These are phyloP conservation scores for Phaethon lepturus DNA, from an alignment of 2,113 vertebrate genomes.

Conservation along the genomic window DNA sequence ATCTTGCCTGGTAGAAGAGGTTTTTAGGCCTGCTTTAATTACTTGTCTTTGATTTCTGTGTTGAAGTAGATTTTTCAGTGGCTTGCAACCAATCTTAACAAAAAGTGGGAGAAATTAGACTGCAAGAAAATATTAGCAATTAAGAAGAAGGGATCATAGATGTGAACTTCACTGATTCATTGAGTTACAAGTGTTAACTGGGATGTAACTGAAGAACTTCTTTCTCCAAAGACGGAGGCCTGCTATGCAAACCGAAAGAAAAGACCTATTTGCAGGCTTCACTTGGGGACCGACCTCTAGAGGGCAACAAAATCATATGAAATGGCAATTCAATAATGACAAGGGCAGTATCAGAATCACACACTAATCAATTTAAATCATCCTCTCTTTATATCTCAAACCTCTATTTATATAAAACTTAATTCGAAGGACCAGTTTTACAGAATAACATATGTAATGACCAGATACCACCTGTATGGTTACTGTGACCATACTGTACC, in stretches of 20 bases:
- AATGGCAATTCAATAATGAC: background rate
- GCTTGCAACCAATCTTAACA: background rate
- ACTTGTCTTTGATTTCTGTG: background rate
- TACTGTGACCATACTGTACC: background rate
- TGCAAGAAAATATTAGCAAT: background rate
- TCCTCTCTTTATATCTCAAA: background rate
- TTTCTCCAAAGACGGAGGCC: background rate
- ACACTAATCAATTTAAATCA: background rate
- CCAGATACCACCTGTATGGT: background rate
- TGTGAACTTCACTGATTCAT: background rate
- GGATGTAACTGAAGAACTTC: background rate
- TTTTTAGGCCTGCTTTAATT: background rate
- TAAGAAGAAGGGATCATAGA: background rate
- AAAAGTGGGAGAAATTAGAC: background rate
- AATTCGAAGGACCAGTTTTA: background rate
- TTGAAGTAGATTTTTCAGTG: background rate
- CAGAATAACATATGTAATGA: background rate
- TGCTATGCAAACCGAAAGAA: accelerated
- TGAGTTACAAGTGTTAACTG: background rate
- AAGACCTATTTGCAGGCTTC: background rate
- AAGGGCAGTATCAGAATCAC: background rate
- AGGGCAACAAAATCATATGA: slow-evolving; percentile 26
- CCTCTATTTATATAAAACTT: background rate
- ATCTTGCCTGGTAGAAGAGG: background rate
- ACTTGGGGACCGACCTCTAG: slow-evolving; percentile 13